A percentile compares a stretch with the other conserved stretches of the same genome.
Evolutionary conservation across 2,888 invertebrate species (phyloP).

Genomic region (Philereme transversata): DNA sequence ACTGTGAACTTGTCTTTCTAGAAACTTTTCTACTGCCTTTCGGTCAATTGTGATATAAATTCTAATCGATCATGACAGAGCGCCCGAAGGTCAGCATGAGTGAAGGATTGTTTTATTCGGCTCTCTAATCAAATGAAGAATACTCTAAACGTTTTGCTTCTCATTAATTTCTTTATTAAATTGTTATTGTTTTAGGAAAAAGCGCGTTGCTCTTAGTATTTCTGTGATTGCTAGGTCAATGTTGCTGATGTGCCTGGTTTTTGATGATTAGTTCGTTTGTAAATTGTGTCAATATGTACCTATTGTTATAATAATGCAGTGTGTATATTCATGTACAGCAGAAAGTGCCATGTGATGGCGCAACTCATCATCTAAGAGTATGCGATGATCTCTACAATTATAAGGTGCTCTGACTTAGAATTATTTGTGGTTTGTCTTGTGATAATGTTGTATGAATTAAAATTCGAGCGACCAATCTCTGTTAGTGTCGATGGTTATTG

Average conservation of each 20-base stretch:
- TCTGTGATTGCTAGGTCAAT: slow-evolving; percentile 46
- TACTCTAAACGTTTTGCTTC: slow-evolving; percentile 61
- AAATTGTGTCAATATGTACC: slow-evolving; percentile 78
- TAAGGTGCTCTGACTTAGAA: slow-evolving; percentile 83
- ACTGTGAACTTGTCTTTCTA: slow-evolving; percentile 29
- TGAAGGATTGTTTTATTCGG: slow-evolving; percentile 48
- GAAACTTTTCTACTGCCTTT: slow-evolving; percentile 47
- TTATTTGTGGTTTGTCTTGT: slow-evolving; percentile 78
- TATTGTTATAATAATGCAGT: slow-evolving; percentile 62
- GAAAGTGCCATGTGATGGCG: slow-evolving; percentile 77
- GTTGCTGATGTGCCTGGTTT: slow-evolving; percentile 66
- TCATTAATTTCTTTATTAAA: slow-evolving; percentile 29
- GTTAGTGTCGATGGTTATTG: slow-evolving; percentile 65
- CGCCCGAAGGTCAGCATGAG: slow-evolving; percentile 47
- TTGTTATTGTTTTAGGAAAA: slow-evolving; percentile 30
- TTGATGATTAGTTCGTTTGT: slow-evolving; percentile 64
- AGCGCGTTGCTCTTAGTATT: slow-evolving; percentile 40
- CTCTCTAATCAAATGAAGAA: slow-evolving; percentile 68
- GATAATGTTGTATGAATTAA: slow-evolving; percentile 72
- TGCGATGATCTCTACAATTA: slow-evolving; percentile 84
- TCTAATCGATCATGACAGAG: slow-evolving; percentile 55
- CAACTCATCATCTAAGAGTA: slow-evolving; percentile 65
- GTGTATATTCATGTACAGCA: slow-evolving; percentile 77
- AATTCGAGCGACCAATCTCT: slow-evolving; percentile 77
- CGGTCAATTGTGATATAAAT: slow-evolving; percentile 61